Base-by-base conservation (phyloP, 2,888 invertebrate species). In the Deilephila porcellus region DNA sequence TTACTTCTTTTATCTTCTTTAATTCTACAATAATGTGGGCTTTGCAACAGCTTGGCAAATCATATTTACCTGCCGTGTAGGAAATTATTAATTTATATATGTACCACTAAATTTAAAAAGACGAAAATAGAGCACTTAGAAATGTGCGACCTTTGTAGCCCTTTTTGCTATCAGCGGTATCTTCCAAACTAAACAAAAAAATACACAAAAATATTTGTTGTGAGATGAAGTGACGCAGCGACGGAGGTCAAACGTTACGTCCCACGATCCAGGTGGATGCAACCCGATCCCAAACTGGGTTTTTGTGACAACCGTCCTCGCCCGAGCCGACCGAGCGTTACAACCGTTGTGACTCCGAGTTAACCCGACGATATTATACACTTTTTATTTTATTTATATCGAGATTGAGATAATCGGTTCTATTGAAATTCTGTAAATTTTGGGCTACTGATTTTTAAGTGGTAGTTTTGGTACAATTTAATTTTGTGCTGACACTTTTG, bases 291-390 rank as follows among this genome's bases (percentile, higher is more conserved):
- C 83, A 81, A 81, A 82, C 76, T 75, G 74, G 81, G 81, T 78
- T 83, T 88, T 85, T 85, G 87, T 89, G 85, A 86, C 83, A 85
- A 82, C 84, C 80, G 84, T 83, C 83, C 81, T 80, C 80, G 81
- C 20, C 52, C 45, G 25, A 80, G 78, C 78, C 85, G 80, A 71
- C 81, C 81, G 81, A 84, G 82, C 86, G 86, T 79, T 83, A 88
- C 86, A 85, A 85, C 88, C 85, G 76, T 78, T 83, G 79, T 85
- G 88, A 88, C 88, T 85, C 71, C 34, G 63, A 45, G 74, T 72
- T 77, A 77, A 79, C 17, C 25, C 20, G 52, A 67, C 45, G 4
- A 2, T 45, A 45, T 67, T 67, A 17, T 67, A 67, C 6, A 56
- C 19, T 6, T n/a, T n/a, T 56, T n/a, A 56, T n/a, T n/a, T 17